These are phyloP conservation scores for Drosophila busckii DNA, from an alignment of 1,140 invertebrate genomes.

Conservation along the genomic window DNA sequence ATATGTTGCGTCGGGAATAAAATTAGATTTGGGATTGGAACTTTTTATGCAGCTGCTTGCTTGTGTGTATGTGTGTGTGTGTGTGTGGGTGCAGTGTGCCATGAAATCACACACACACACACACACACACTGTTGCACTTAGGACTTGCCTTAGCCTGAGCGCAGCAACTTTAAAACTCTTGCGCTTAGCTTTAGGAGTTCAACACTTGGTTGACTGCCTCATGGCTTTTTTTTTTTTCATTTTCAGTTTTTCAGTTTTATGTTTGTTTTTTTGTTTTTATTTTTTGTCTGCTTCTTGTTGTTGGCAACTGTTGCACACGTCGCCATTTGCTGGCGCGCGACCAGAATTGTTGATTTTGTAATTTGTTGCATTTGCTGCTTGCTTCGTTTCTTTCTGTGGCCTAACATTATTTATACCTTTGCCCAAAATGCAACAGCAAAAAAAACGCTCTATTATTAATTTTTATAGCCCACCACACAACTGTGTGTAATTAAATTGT, in stretches of 20 bases:
- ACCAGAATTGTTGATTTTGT: slow-evolving; percentile 67
- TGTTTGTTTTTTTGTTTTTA: too few relatives aligned
- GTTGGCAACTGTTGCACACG: slow-evolving; percentile 38
- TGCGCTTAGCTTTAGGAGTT: neutral
- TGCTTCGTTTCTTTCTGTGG: slow-evolving; percentile 32
- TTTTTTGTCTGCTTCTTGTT: too few relatives aligned
- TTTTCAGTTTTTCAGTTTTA: too few relatives aligned
- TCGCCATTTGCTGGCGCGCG: slow-evolving; percentile 40
- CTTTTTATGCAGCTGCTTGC: slow-evolving; percentile 15
- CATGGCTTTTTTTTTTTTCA: too few relatives aligned
- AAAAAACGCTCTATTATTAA: too few relatives aligned
- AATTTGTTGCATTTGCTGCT: slow-evolving; percentile 61
- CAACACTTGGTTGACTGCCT: slow-evolving; percentile 34
- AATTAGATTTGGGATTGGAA: slow-evolving; percentile 30
- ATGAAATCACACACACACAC: slow-evolving; percentile 24
- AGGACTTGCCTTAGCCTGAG: slow-evolving; percentile 8
- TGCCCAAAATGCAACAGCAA: too few relatives aligned
- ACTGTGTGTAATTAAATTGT: too few relatives aligned
- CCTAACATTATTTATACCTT: too few relatives aligned
- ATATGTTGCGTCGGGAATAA: neutral
- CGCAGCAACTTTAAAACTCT: slow-evolving; percentile 10
- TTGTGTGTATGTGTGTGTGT: slow-evolving; percentile 14
- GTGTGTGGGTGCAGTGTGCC: slow-evolving; percentile 39
- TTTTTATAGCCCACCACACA: too few relatives aligned
- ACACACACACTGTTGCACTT: neutral